Percentiles rank a stretch among this genome's conserved stretches.
These are phyloP conservation scores for Scylla paramamosain DNA, from an alignment of 1,140 invertebrate genomes.

Conservation along the genomic window DNA sequence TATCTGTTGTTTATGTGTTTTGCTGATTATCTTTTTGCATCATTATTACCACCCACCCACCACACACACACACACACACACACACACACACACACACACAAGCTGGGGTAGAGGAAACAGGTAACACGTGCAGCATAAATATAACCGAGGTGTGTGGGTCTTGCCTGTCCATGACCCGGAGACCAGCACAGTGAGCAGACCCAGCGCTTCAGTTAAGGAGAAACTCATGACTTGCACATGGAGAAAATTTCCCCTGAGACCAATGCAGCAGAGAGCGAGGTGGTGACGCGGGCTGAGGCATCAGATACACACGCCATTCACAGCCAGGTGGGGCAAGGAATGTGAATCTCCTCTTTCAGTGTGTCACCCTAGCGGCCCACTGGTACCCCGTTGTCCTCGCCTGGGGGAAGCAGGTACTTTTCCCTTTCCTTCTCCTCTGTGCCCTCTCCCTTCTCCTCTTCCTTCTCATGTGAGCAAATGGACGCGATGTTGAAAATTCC, in stretches of 20 bases:
- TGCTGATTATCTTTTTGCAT: neutral
- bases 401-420: neutral
- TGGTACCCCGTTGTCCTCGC: neutral
- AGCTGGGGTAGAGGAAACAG: neutral
- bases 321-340: neutral
- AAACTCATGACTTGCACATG: neutral
- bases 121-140: too few relatives aligned
- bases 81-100: neutral
- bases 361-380: neutral
- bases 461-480: neutral
- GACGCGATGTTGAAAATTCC: neutral
- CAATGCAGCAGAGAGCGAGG: neutral
- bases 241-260: neutral
- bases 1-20: neutral
- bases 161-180: too few relatives aligned
- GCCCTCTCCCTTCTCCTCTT: neutral
- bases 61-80: neutral
- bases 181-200: too few relatives aligned
- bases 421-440: neutral
- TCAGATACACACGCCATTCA: neutral
- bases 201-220: neutral
- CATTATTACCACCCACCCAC: neutral
- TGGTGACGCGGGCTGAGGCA: neutral
- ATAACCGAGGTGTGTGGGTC: too few relatives aligned
- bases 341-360: neutral